Evolutionary conservation across 2,888 invertebrate species (phyloP).

Genomic region (Scelioninae gen. 1): DNA sequence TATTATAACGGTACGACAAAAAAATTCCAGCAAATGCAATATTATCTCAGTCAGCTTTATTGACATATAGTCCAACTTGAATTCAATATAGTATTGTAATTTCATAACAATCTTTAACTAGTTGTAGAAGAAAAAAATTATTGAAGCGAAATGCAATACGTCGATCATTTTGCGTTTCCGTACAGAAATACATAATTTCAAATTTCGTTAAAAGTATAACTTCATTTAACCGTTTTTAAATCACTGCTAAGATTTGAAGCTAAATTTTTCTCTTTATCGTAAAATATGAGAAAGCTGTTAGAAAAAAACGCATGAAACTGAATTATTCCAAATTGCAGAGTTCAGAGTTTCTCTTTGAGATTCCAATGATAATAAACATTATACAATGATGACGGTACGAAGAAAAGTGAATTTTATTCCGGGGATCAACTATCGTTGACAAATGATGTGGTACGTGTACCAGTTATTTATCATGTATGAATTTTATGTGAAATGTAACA

Average conservation of each 20-base stretch:
- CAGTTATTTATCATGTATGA: conserved; percentile 2
- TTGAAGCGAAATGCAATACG: conserved; percentile 4
- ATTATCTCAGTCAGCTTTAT: conserved; percentile 27
- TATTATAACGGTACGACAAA: conserved; percentile 38
- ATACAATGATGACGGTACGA: conserved; percentile 23
- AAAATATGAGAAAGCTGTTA: conserved; percentile 50
- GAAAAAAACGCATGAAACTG: conserved; percentile 47
- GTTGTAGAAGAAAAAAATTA: conserved; percentile 5
- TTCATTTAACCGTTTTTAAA: conserved; percentile 22
- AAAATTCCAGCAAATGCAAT: conserved; percentile 31
- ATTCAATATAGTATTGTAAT: conserved; percentile 28
- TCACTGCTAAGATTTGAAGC: conserved; percentile 26
- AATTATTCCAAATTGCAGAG: conserved; percentile 61
- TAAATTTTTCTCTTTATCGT: conserved; percentile 41
- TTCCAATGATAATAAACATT: conserved; percentile 54
- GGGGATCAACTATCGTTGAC: conserved; percentile 30
- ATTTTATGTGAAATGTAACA: conserved; percentile 38
- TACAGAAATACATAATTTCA: background rate
- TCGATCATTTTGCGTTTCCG: background rate
- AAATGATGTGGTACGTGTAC: conserved; percentile 16
- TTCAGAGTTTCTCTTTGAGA: conserved; percentile 25
- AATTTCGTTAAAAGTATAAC: background rate
- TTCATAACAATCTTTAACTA: background rate
- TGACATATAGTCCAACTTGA: conserved; percentile 14
- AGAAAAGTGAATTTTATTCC: conserved; percentile 33